Conservation (phyloP, 2,888 invertebrate genomes). For the Oxyscelio sp. region DNA sequence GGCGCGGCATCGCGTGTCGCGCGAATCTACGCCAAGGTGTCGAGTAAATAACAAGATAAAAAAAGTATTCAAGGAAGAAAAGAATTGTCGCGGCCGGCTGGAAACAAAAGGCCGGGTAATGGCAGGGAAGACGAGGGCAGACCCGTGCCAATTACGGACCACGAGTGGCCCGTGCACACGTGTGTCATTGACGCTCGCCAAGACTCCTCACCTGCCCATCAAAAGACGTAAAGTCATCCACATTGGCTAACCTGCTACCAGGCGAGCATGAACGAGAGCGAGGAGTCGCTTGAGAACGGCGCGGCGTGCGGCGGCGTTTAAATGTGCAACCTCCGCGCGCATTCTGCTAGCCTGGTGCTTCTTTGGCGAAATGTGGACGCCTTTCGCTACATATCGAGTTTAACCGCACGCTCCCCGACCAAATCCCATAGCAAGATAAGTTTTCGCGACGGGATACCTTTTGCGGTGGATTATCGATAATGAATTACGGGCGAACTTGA, state of each 20-base stretch:
- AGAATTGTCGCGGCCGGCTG: too few relatives aligned
- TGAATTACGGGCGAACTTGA: too few relatives aligned
- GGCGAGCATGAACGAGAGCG: conserved; percentile 78
- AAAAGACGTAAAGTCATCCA: conserved; percentile 88
- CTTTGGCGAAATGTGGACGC: conserved; percentile 88
- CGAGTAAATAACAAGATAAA: too few relatives aligned
- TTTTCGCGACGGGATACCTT: too few relatives aligned
- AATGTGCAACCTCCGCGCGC: neutral
- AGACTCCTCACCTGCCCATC: conserved; percentile 89
- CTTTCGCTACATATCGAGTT: conserved; percentile 82
- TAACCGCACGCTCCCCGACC: conserved; percentile 30
- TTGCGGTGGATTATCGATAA: too few relatives aligned
- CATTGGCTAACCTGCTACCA: conserved; percentile 86
- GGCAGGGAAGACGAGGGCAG: conserved; percentile 53
- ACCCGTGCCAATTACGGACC: conserved; percentile 60
- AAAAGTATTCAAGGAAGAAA: too few relatives aligned
- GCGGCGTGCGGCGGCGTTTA: too few relatives aligned
- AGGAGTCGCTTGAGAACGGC: conserved; percentile 59
- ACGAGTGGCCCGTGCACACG: conserved; percentile 21
- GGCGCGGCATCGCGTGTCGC: too few relatives aligned
- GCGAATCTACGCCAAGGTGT: too few relatives aligned
- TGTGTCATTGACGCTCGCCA: conserved; percentile 88
- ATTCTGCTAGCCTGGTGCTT: conserved; percentile 76
- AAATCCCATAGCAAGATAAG: too few relatives aligned
- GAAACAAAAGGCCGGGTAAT: too few relatives aligned